Conservation (phyloP, 2,888 invertebrate genomes). For the Macropis europaea region DNA sequence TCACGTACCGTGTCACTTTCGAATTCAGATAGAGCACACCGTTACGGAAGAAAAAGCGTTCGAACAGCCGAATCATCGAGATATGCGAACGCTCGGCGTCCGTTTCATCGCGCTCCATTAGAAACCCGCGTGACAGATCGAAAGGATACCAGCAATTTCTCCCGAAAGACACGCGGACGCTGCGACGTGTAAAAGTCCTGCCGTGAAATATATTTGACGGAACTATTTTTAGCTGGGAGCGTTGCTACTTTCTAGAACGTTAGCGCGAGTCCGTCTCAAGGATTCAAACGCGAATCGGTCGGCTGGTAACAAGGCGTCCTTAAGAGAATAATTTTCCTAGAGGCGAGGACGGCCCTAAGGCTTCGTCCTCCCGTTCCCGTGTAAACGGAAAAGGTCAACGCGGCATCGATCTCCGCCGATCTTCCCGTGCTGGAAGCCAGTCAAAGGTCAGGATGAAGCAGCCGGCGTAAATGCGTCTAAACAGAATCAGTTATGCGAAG, state of each 20-base stretch:
- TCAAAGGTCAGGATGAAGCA: conserved; percentile 51
- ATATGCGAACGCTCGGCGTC: no score
- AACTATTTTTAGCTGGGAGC: conserved; percentile 16
- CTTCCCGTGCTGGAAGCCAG: conserved; percentile 29
- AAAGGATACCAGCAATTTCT: neutral
- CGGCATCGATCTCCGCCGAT: conserved; percentile 47
- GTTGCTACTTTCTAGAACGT: conserved; percentile 27
- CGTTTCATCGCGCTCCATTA: no score
- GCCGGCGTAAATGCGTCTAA: conserved; percentile 17
- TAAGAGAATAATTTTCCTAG: conserved; percentile 30
- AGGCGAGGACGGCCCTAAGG: conserved; percentile 27
- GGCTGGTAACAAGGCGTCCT: conserved; percentile 17
- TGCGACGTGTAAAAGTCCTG: conserved; percentile 3
- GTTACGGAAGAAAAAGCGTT: no score
- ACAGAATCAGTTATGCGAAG: conserved; percentile 19
- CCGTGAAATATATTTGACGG: neutral
- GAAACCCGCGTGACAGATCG: no score
- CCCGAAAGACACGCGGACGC: neutral
- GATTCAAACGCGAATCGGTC: conserved; percentile 8
- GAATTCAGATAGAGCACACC: no score
- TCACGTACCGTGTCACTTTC: no score
- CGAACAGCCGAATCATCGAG: no score
- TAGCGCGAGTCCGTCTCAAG: conserved; percentile 1
- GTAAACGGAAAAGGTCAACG: conserved; percentile 51
- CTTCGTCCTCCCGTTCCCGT: neutral